phyloP scores from a whole-genome alignment of 2,888 invertebrate species.

The Andrena praecox region DNA sequence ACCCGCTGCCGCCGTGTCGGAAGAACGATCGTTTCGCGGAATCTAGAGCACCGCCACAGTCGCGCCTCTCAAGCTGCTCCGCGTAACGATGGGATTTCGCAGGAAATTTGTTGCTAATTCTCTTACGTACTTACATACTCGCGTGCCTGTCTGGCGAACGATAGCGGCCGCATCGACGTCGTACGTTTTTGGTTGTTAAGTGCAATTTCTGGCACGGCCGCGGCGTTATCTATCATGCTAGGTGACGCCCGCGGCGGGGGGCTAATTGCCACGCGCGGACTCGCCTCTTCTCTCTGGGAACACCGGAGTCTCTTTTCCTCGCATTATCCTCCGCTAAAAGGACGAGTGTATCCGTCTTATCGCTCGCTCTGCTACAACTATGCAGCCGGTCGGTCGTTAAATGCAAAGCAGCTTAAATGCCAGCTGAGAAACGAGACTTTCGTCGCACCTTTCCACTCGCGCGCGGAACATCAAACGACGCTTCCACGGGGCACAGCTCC shows the following conservation, averaged over 20 bases:
- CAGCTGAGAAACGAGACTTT: slow-evolving; percentile 18
- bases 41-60: neutral
- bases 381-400: slow-evolving; percentile 20
- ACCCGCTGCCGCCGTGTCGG: neutral
- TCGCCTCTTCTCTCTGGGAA: neutral
- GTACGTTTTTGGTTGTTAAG: slow-evolving; percentile 25
- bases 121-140: neutral
- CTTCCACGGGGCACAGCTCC: neutral
- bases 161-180: neutral
- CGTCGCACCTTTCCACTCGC: neutral
- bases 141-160: neutral
- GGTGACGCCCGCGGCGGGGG: neutral
- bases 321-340: neutral
- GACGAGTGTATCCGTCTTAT: slow-evolving; percentile 36
- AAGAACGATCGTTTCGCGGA: neutral
- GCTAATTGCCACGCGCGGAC: slow-evolving; percentile 31
- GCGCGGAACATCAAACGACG: neutral
- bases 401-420: slow-evolving; percentile 24
- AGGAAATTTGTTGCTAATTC: neutral
- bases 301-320: neutral
- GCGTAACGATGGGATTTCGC: neutral
- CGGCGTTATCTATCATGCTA: slow-evolving; percentile 22
- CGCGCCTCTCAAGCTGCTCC: neutral
- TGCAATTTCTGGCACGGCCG: slow-evolving; percentile 29
- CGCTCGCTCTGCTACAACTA: neutral